Conservation (phyloP, 2,888 invertebrate species). For the Norana najaformis region DNA sequence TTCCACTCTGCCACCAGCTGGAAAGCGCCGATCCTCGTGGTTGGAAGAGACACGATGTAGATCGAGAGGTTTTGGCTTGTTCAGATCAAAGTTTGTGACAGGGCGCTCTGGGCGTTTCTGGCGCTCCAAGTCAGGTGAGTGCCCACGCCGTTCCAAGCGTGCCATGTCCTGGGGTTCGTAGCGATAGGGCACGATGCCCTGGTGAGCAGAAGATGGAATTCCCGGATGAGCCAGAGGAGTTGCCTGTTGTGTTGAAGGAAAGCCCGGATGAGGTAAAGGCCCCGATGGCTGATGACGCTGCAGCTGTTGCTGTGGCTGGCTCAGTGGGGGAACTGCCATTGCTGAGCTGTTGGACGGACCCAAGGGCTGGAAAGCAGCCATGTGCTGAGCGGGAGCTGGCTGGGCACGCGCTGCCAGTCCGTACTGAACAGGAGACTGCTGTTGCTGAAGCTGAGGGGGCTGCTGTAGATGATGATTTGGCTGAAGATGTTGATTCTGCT, state of each 20-base stretch:
- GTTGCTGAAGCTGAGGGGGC: background rate
- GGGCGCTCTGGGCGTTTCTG: conserved; percentile 6
- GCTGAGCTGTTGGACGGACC: background rate
- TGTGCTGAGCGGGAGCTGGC: conserved; percentile 27
- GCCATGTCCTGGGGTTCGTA: conserved; percentile 31
- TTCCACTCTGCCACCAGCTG: background rate
- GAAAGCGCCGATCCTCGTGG: conserved; percentile 9
- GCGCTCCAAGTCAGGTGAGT: conserved; percentile 15
- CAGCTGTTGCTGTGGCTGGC: conserved; percentile 19
- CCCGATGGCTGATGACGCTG: background rate
- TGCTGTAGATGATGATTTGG: background rate
- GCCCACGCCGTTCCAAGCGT: background rate
- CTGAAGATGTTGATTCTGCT: conserved; percentile 28
- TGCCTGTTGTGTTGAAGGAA: background rate
- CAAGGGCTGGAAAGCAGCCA: conserved; percentile 8
- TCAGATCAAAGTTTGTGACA: background rate
- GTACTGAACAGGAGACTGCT: background rate
- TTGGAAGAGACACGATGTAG: background rate
- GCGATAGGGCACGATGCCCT: conserved; percentile 42
- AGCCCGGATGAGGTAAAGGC: background rate
- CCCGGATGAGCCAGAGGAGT: background rate
- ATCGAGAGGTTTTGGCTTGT: background rate
- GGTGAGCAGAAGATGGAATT: background rate
- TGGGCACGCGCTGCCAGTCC: conserved; percentile 27
- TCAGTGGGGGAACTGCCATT: conserved; percentile 17